phyloP scores from a whole-genome alignment of 2,888 invertebrate genomes.

The Hydraecia micacea region DNA sequence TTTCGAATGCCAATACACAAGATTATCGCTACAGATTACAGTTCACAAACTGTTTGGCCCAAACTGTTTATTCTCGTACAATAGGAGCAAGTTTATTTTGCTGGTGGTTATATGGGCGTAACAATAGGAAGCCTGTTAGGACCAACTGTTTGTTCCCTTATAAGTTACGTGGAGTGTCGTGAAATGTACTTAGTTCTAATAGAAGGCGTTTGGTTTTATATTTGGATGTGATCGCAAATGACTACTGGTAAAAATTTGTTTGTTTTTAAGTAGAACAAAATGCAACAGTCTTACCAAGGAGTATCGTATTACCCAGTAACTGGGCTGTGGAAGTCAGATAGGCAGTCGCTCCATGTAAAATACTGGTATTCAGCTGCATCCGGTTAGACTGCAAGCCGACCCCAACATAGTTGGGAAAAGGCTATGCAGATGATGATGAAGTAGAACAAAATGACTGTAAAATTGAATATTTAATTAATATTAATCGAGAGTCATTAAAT shows the following conservation, averaged over 20 bases:
- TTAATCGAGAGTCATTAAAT: not conserved
- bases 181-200: not conserved
- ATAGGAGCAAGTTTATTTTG: constrained; percentile 34
- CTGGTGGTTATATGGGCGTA: not conserved
- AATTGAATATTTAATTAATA: not conserved
- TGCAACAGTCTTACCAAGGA: too few relatives aligned
- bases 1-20: constrained; percentile 26
- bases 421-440: too few relatives aligned
- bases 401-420: too few relatives aligned
- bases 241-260: not conserved
- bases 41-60: constrained; percentile 14
- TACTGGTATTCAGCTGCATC: too few relatives aligned
- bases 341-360: too few relatives aligned
- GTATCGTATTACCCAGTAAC: too few relatives aligned
- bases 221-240: not conserved
- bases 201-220: not conserved
- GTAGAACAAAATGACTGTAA: not conserved
- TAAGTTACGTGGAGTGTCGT: constrained; percentile 5
- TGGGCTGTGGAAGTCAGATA: too few relatives aligned
- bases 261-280: not conserved
- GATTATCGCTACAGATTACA: constrained; percentile 32
- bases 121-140: constrained; percentile 33
- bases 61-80: constrained; percentile 23
- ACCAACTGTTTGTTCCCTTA: constrained; percentile 12
- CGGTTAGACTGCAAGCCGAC: too few relatives aligned